Base-by-base conservation (phyloP, 2,797 vertebrate genomes). In the Argya squamiceps region DNA sequence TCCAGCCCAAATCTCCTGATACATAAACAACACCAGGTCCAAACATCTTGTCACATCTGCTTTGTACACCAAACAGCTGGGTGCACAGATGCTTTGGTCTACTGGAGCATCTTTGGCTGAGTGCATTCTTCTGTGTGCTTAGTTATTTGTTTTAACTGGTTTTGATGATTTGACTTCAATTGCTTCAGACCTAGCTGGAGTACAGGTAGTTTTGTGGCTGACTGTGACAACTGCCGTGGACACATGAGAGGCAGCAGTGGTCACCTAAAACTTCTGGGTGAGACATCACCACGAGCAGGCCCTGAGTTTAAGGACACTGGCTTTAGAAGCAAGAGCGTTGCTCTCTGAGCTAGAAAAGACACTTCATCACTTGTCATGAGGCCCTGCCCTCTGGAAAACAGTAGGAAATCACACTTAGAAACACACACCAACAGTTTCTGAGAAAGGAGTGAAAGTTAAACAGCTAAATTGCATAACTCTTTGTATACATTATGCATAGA, bases 11-110 rank as follows among this genome's bases (percentile, higher is more conserved):
- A 70, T 92, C 85, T 94, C 95, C 56, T 0, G 2, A 88, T 23
- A 86, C 52, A 82, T 82, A 95, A 95, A 92, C 90, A 96, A 37
- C 59, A 92, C 81, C 83, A 90, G 80, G 82, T 59, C 70, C 85
- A 95, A 96, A 95, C 80, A 95, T 92, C 94, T 94, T 92, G 95
- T 92, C 93, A 93, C 95, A 93, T 96, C 96, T 96, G 96, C 58
- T 95, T 95, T 32, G 3, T 79, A 81, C 74, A 84, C 59, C 63
- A 88, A 96, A 96, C 93, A 97, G 88, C 96, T 96, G 94, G 95
- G 67, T 90, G 91, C 91, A 90, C 96, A 97, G 96, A 96, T 93
- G 93, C 77, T 95, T 92, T 93, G 93, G 88, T 94, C 83, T 94
- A 44, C 79, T 79, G 46, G 73, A 94, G 44, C 59, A 39, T 95